phyloP scores from a whole-genome alignment of 1,140 invertebrate species.

The Portunus trituberculatus region DNA sequence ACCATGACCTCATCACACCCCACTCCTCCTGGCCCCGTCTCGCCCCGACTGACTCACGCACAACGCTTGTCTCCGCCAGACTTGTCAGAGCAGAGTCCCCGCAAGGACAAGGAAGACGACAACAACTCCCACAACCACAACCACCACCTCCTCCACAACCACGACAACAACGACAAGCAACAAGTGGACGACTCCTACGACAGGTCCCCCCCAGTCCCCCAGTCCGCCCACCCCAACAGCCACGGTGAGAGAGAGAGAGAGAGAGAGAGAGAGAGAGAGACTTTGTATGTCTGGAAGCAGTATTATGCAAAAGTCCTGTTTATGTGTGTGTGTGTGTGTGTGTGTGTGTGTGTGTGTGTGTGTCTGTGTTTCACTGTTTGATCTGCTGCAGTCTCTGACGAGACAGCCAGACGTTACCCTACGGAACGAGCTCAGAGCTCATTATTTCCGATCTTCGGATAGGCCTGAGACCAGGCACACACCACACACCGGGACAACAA shows the following conservation, averaged over 20 bases:
- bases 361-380: too few species aligned
- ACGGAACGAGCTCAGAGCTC: too few species aligned
- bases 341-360: constrained; percentile 45
- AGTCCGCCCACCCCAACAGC: not conserved
- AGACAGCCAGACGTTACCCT: too few species aligned
- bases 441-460: too few species aligned
- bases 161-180: not conserved
- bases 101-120: not conserved
- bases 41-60: not conserved
- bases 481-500: too few species aligned
- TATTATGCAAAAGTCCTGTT: not conserved
- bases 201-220: constrained; percentile 8
- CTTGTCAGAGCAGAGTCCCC: not conserved
- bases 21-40: not conserved
- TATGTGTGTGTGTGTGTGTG: constrained; percentile 46
- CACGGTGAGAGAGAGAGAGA: constrained; percentile 4
- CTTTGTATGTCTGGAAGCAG: not conserved
- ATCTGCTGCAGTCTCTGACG: too few species aligned
- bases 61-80: not conserved
- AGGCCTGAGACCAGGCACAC: too few species aligned
- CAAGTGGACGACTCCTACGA: not conserved
- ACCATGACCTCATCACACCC: not conserved
- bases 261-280: constrained; percentile 11
- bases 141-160: constrained; percentile 3
- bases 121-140: not conserved